Evolutionary conservation across 2,113 vertebrate species (phyloP), one percentile per base, ranked within the genome.

Genomic region (Heterocephalus glaber): DNA sequence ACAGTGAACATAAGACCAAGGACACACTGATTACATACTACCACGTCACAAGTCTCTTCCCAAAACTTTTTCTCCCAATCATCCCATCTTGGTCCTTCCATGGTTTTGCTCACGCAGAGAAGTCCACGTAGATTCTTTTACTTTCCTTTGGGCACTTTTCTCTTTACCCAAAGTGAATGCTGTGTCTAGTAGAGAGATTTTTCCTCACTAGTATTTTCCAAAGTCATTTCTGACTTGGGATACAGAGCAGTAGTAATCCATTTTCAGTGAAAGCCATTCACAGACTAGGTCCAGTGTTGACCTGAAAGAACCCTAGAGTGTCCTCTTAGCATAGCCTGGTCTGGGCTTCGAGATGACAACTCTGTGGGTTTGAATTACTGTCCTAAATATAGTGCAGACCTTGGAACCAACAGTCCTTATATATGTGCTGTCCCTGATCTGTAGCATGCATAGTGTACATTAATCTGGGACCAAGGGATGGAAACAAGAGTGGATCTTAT

Each of bases 11-110:
- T 1, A 41, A 16, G 22, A 26, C 26, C 35, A 3, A 11, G 52
- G 5, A 33, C 13, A 35, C 52, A 3, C 2, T 30, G 68, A 20
- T 3, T 7, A 20, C 0, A 0, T 1, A 1, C 86, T n/a, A 0
- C 3, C 0, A 0, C 1, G 65, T 26, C 5, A 4, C 9, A 16
- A 9, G 22, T 7, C 58, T 56, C 17, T 58, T 83, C n/a, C 58
- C 52, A 38, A 22, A 33, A 11, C 35, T 54, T 17, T 30, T 28
- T 2, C 26, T 26, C 22, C 77, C 54, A 44, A 0, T 17, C 20
- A 22, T 11, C n/a, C 44, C 44, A 3, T 20, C 41, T 58, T 38
- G 1, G 24, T 66, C 70, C 35, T 49, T 87, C 52, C 54, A 14
- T 12, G 26, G 17, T 70, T 56, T 70, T 38, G 2, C 22, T 17